phyloP scores from a whole-genome alignment of 2,888 invertebrate genomes.

The Homarus gammarus region DNA sequence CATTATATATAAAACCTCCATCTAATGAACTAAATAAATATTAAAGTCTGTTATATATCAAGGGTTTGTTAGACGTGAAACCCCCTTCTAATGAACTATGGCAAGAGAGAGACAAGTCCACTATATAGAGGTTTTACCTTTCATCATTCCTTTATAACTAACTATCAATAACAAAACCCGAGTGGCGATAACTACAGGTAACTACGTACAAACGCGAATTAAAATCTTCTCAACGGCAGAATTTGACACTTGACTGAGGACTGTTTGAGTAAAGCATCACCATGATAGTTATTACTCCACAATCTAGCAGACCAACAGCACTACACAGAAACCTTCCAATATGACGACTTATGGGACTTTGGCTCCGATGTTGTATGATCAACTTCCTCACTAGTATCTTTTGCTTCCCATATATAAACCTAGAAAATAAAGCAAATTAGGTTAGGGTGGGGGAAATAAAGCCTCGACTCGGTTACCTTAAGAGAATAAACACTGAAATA shows the following conservation, averaged over 20 bases:
- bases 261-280: not conserved
- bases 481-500: not conserved
- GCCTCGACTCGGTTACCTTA: not conserved
- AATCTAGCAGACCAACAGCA: not conserved
- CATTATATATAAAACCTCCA: no score
- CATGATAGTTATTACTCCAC: not conserved
- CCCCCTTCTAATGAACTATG: no score
- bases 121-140: no score
- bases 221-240: no score
- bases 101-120: no score
- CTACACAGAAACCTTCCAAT: constrained; percentile 40
- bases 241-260: not conserved
- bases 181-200: no score
- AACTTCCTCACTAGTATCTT: constrained; percentile 42
- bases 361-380: constrained; percentile 21
- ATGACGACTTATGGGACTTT: constrained; percentile 29
- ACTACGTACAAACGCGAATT: no score
- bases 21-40: no score
- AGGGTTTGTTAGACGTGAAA: no score
- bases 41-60: no score
- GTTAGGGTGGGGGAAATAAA: not conserved
- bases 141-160: no score
- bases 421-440: constrained; percentile 39
- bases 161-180: no score
- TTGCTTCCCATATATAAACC: constrained; percentile 52